Evolutionary conservation across 2,797 vertebrate genomes (phyloP).

Genomic region (Vipera ursinii): DNA sequence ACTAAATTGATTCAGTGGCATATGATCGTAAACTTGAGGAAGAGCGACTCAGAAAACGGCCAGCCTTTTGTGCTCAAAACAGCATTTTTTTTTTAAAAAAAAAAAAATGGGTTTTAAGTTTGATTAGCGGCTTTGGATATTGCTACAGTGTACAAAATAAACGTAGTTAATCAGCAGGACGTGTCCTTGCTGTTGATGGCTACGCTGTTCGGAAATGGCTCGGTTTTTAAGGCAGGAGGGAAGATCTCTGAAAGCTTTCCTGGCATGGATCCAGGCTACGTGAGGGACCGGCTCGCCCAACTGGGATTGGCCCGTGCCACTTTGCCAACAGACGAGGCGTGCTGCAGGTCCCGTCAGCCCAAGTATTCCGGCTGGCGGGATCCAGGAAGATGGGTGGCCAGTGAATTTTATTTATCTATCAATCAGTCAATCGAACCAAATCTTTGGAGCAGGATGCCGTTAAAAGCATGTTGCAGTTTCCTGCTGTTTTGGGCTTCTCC

Average conservation of each 20-base stretch:
- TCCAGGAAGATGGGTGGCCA: not conserved
- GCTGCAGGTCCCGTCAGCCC: not conserved
- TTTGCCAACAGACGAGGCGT: not conserved
- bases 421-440: not conserved
- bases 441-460: not conserved
- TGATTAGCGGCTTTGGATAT: not conserved
- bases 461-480: not conserved
- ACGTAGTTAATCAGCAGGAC: not conserved
- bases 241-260: too few relatives aligned
- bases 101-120: too few relatives aligned
- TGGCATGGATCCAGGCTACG: not conserved
- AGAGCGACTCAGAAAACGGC: not conserved
- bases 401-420: not conserved
- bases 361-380: not conserved
- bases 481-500: not conserved
- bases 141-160: not conserved
- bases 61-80: not conserved
- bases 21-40: constrained; percentile 10
- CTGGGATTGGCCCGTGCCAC: not conserved
- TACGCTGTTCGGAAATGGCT: not conserved
- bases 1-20: not conserved
- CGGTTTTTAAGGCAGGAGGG: not conserved
- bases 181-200: not conserved
- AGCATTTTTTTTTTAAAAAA: too few relatives aligned
- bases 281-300: not conserved